phyloP scores from a whole-genome alignment of 2,113 vertebrate genomes.

The Eurypyga helias region DNA sequence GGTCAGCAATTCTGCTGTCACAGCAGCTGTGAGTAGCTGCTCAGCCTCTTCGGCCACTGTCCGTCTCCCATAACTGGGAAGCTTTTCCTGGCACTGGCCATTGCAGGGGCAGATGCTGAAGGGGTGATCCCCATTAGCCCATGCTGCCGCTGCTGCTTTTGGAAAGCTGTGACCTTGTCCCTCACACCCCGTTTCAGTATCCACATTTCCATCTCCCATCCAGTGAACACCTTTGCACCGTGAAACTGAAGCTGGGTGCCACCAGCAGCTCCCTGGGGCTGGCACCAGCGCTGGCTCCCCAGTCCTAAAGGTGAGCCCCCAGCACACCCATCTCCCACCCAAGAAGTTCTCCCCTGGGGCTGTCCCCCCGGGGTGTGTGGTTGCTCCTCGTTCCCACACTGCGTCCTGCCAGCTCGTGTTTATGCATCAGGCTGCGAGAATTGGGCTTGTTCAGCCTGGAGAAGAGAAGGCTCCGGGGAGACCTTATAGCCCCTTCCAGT shows the following conservation, averaged over 20 bases:
- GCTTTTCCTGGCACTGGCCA: neutral
- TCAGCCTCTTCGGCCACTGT: neutral
- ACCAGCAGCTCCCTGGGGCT: neutral
- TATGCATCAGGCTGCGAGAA: too few species aligned
- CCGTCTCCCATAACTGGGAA: fast-evolving
- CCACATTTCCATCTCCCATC: neutral
- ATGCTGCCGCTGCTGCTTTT: neutral
- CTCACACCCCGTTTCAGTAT: neutral
- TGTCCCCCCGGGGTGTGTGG: fast-evolving
- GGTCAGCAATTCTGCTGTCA: neutral
- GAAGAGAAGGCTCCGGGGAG: too few species aligned
- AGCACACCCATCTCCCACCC: neutral
- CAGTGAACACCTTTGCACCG: fast-evolving
- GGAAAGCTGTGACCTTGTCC: neutral
- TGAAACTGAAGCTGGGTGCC: neutral
- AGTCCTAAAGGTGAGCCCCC: neutral
- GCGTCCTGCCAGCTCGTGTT: neutral
- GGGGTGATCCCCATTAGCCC: neutral
- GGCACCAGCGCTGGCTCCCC: neutral
- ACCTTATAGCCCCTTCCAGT: too few species aligned
- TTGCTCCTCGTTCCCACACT: neutral
- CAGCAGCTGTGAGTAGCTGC: neutral
- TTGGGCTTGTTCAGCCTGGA: too few species aligned
- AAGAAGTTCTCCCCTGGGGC: neutral
- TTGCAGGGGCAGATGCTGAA: neutral